Conservation (phyloP, 2,797 vertebrate species). For the Eulemur mongoz region DNA sequence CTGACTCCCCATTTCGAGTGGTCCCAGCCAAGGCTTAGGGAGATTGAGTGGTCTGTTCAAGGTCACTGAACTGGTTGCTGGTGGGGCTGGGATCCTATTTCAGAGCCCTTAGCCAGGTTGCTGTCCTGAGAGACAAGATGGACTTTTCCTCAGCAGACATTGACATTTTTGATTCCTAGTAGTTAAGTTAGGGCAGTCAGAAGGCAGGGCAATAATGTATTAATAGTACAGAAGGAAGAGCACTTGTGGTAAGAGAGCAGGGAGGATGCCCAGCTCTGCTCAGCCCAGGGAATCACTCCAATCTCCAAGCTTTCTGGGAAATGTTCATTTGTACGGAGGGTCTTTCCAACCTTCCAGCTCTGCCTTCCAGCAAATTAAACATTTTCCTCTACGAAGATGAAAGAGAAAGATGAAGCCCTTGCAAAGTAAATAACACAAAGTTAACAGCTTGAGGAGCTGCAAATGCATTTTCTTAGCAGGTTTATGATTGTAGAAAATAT, state of each 20-base stretch:
- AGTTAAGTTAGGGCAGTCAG: neutral
- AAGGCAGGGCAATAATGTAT: neutral
- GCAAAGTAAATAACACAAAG: conserved; percentile 25
- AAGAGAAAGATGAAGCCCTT: neutral
- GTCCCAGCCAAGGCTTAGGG: neutral
- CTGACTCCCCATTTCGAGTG: neutral
- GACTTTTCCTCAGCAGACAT: neutral
- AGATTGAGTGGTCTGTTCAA: neutral
- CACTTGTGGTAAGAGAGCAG: no score
- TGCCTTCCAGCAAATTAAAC: neutral
- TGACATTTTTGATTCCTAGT: neutral
- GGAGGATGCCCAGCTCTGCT: neutral
- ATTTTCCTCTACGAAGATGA: neutral
- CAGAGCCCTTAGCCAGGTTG: neutral
- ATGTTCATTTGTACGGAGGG: neutral
- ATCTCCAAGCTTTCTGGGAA: neutral
- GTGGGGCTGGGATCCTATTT: no score
- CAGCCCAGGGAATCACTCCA: neutral
- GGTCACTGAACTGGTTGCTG: neutral
- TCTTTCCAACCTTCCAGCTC: neutral
- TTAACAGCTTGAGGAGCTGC: conserved; percentile 29
- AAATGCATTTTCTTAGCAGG: conserved; percentile 61
- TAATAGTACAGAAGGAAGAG: neutral
- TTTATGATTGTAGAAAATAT: conserved; percentile 48
- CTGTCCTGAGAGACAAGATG: neutral